A percentile compares a stretch with the other conserved stretches of the same genome.
phyloP scores from a whole-genome alignment of 2,797 vertebrate genomes.

The Mormyrus proboscirostris region DNA sequence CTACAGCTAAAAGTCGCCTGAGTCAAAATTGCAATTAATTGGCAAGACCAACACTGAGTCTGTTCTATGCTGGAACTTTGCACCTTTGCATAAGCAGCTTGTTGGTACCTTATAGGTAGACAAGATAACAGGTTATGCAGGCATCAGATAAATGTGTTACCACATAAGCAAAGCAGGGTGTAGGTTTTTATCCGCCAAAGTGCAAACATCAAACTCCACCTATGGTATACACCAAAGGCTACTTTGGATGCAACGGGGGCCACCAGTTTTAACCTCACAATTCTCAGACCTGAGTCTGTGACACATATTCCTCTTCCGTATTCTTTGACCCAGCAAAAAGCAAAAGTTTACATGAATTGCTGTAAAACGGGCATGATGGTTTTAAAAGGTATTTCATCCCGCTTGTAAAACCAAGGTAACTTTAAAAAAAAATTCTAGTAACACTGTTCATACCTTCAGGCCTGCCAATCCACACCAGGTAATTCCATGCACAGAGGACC shows the following conservation, averaged over 20 bases:
- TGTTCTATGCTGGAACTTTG: not conserved
- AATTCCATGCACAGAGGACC: slow-evolving; percentile 17
- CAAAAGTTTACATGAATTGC: not conserved
- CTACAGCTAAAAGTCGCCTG: not conserved
- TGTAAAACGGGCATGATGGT: not conserved
- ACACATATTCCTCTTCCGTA: not conserved
- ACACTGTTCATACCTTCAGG: not conserved
- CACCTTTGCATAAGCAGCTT: not conserved
- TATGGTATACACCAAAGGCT: not conserved
- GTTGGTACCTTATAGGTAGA: not conserved
- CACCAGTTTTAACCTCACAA: not conserved
- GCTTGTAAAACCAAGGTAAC: not conserved
- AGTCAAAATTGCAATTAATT: not conserved
- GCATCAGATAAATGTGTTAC: not conserved
- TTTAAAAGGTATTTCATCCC: not conserved
- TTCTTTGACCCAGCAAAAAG: not conserved
- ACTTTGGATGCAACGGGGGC: not conserved
- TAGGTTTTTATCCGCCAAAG: not conserved
- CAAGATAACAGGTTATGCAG: not conserved
- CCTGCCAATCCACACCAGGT: slow-evolving; percentile 12
- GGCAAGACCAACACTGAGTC: not conserved
- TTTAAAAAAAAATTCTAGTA: not conserved
- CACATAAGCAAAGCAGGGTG: not conserved
- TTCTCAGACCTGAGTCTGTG: not conserved
- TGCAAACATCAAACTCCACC: not conserved